phyloP scores from a whole-genome alignment of 2,797 vertebrate species.

The Meriones psammophilus region DNA sequence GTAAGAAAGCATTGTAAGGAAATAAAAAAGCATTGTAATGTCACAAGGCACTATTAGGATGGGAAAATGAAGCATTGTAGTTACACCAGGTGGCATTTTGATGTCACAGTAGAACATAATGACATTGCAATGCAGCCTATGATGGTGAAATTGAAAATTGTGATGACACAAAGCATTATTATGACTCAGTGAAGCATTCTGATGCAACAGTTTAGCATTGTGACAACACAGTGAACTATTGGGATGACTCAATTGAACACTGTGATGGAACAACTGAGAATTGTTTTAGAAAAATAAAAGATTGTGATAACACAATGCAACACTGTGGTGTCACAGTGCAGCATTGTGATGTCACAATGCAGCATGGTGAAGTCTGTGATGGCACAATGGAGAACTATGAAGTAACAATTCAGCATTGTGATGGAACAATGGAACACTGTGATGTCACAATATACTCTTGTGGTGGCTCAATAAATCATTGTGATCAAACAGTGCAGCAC shows the following conservation, averaged over 20 bases:
- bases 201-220: not conserved
- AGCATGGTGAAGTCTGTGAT: not conserved
- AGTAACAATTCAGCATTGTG: not conserved
- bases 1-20: not conserved
- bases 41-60: not conserved
- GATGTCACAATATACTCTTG: not conserved
- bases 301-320: not conserved
- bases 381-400: not conserved
- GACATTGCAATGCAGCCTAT: not conserved
- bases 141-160: not conserved
- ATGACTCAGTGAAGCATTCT: not conserved
- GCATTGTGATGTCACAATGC: not conserved
- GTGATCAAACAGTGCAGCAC: not conserved
- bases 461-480: not conserved
- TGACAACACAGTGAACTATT: not conserved
- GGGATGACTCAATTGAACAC: not conserved
- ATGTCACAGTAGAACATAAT: not conserved
- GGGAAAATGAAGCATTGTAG: not conserved
- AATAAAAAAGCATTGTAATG: not conserved
- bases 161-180: not conserved
- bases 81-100: not conserved
- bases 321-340: not conserved
- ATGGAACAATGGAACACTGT: not conserved
- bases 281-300: too few species aligned
- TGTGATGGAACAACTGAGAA: not conserved